Evolutionary conservation across 1,140 invertebrate genomes (phyloP).

Genomic region (Dufourea novaeangliae): DNA sequence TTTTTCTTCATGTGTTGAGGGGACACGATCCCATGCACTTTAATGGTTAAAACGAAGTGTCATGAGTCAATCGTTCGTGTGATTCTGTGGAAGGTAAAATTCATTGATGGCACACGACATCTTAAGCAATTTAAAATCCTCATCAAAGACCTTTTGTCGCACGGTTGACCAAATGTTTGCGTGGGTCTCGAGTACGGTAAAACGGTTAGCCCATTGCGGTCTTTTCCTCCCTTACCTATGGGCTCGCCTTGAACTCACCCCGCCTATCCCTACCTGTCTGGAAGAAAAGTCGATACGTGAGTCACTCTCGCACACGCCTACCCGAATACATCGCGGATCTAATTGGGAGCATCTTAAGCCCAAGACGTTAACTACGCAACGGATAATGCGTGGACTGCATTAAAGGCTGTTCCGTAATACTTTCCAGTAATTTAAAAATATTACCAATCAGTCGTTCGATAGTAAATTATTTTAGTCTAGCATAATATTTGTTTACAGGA

Average conservation of each 20-base stretch:
- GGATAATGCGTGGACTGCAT: background rate
- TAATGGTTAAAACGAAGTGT: too few species aligned
- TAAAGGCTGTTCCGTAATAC: too few species aligned
- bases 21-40: too few species aligned
- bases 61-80: too few species aligned
- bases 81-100: too few species aligned
- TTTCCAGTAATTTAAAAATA: too few species aligned
- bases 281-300: constrained; percentile 73
- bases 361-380: background rate
- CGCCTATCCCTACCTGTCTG: constrained; percentile 39
- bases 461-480: too few species aligned
- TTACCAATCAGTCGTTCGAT: too few species aligned
- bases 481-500: too few species aligned
- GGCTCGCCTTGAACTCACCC: constrained; percentile 36
- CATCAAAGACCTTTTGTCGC: background rate
- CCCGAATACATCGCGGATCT: constrained; percentile 26
- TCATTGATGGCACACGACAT: too few species aligned
- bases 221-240: constrained; percentile 47
- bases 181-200: background rate
- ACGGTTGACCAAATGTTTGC: background rate
- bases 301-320: constrained; percentile 62
- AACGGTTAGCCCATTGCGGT: background rate
- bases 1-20: too few species aligned
- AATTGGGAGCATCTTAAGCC: constrained; percentile 18
- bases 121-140: too few species aligned